phyloP scores from a whole-genome alignment of 2,113 vertebrate species.

The Rynchops niger region DNA sequence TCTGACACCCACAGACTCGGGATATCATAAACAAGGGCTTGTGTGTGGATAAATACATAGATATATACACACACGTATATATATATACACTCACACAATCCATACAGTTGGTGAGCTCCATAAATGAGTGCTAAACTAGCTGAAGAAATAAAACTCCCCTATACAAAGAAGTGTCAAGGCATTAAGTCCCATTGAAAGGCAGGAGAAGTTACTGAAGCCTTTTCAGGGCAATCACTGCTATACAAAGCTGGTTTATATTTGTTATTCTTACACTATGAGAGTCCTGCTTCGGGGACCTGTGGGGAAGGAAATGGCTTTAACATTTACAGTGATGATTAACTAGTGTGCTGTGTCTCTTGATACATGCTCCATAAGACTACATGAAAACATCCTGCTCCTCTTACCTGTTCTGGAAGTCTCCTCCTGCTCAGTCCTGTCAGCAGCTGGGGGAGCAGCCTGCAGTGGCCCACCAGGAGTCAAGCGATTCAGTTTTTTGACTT shows the following conservation, averaged over 20 bases:
- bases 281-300: slow-evolving; percentile 14
- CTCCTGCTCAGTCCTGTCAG: not conserved
- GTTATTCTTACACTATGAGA: slow-evolving; percentile 31
- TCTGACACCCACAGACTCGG: not conserved
- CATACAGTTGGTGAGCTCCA: not conserved
- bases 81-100: not conserved
- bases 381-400: slow-evolving; percentile 19
- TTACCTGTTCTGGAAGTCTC: not conserved
- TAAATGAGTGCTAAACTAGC: not conserved
- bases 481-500: not conserved
- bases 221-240: not conserved
- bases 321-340: slow-evolving; percentile 47
- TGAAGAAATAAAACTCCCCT: not conserved
- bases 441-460: not conserved
- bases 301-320: slow-evolving; percentile 54
- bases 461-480: slow-evolving; percentile 4
- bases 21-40: not conserved
- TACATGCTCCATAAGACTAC: slow-evolving; percentile 16
- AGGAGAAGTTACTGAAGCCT: slow-evolving; percentile 2
- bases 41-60: not conserved
- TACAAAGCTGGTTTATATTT: slow-evolving; percentile 7
- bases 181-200: not conserved
- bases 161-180: not conserved
- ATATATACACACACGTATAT: rapidly evolving
- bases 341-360: slow-evolving; percentile 14